Base-by-base conservation (phyloP, 2,113 vertebrate genomes). In the Erythrocercus mccallii region DNA sequence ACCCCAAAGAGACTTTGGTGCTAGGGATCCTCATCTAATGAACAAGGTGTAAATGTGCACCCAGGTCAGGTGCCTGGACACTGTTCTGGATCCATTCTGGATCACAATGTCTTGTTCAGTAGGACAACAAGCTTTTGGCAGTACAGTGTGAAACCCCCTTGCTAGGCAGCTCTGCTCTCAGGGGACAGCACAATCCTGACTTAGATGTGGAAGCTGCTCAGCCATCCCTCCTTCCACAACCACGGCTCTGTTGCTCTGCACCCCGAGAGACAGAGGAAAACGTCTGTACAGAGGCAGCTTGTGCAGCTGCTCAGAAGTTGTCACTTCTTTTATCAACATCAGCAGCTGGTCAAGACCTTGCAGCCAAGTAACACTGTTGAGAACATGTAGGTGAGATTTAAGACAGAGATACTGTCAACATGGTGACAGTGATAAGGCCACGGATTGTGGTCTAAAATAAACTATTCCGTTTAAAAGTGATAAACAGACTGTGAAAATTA, bases 331-430 rank as follows among this genome's bases (percentile, higher is more conserved):
- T 78, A 94, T 27, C 95, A 94, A 87, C 51, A 73, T 12, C 70
- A 96, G 88, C 88, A 95, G 91, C 96, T 86, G 80, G 82, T 81
- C 93, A 80, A 82, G 96, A 86, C 95, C 90, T 94, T 65, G 82
- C 90, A 97, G 84, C 86, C 95, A 97, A 88, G 89, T 94, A 97
- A 97, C 4, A 35, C 65, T 96, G 89, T 69, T 92, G 85, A 88
- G 86, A 94, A 74, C 64, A 79, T 70, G 69, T 77, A 96, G 94
- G 94, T 94, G 77, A 95, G 86, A 87, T 38, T 94, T 71, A 58
- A 92, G 91, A 93, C 95, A 96, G 64, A 69, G 65, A 56, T 7
- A 64, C 73, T 96, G 81, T 94, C 81, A 92, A 78, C 45, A 47
- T 8, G 10, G 79, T 19, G 81, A 81, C 42, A 78, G n/a, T 53